Conservation (phyloP, 2,888 invertebrate species). For the Itoplectis maculator region DNA sequence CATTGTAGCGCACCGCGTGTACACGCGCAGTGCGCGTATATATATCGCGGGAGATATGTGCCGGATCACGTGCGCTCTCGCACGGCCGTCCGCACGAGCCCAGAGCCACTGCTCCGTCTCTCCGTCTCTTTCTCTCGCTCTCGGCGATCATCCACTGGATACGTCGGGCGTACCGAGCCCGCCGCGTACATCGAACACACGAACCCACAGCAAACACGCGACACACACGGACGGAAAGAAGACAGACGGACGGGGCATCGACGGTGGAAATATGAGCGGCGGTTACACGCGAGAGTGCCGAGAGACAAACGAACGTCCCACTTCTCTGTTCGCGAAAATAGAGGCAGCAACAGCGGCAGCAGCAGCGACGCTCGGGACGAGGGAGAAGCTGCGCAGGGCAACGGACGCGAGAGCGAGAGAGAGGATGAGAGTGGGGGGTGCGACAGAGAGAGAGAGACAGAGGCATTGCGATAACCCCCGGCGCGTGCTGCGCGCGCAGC, state of each 20-base stretch:
- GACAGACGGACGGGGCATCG: background rate
- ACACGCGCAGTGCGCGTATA: background rate
- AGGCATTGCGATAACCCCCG: background rate
- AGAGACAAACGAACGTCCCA: slow-evolving; percentile 50
- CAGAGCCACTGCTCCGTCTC: too few relatives aligned
- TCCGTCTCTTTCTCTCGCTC: background rate
- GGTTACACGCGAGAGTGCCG: slow-evolving; percentile 43
- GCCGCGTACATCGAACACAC: background rate
- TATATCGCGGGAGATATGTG: slow-evolving; percentile 8
- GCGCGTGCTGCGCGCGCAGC: slow-evolving; percentile 40
- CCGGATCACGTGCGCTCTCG: slow-evolving; percentile 15
- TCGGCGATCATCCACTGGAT: slow-evolving; percentile 13
- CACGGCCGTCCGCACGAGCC: background rate
- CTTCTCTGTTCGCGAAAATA: slow-evolving; percentile 52
- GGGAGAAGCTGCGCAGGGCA: slow-evolving; percentile 11
- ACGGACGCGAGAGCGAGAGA: slow-evolving; percentile 9
- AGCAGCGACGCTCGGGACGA: too few relatives aligned
- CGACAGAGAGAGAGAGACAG: slow-evolving; percentile 1
- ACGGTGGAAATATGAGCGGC: slow-evolving; percentile 35
- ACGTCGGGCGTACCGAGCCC: background rate
- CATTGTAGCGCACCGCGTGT: slow-evolving; percentile 44
- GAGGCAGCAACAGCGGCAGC: too few relatives aligned
- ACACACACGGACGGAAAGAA: background rate
- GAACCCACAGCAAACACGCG: too few relatives aligned
- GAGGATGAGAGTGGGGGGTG: too few relatives aligned